Percentiles rank a stretch among this genome's conserved stretches.
Evolutionary conservation across 2,797 vertebrate genomes (phyloP).

Genomic region (Neostethus bicornis): DNA sequence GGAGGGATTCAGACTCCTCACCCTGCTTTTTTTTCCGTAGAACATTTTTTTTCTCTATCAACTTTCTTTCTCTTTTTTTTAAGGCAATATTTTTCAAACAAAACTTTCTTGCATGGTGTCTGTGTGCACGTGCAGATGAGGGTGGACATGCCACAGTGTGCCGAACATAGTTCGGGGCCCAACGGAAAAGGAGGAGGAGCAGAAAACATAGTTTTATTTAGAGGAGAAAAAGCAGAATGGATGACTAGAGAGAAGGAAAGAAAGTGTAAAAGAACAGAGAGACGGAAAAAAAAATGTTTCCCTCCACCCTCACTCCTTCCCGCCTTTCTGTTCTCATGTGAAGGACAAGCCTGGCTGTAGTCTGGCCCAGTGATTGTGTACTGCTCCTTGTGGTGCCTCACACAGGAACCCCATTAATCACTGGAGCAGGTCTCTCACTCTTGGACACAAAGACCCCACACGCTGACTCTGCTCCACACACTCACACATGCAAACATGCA

Average conservation of each 20-base stretch:
- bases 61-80: constrained; percentile 43
- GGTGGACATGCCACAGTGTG: constrained; percentile 44
- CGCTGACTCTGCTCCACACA: constrained; percentile 57
- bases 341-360: constrained; percentile 80
- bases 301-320: constrained; percentile 58
- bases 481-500: constrained; percentile 59
- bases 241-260: constrained; percentile 63
- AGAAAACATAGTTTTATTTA: constrained; percentile 35
- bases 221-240: constrained; percentile 47
- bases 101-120: constrained; percentile 15
- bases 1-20: constrained; percentile 52
- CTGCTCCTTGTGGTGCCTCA: constrained; percentile 77
- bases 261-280: constrained; percentile 61
- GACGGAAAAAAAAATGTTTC: constrained; percentile 51
- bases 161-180: constrained; percentile 58
- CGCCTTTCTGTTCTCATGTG: constrained; percentile 77
- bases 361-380: constrained; percentile 80
- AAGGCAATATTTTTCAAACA: constrained; percentile 13
- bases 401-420: constrained; percentile 85
- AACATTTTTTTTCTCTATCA: constrained; percentile 33
- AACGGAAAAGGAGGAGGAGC: constrained; percentile 21
- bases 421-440: constrained; percentile 78
- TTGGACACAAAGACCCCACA: constrained; percentile 80
- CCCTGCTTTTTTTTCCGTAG: constrained; percentile 58
- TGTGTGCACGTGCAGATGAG: constrained; percentile 34